Conservation (phyloP, 2,888 invertebrate genomes). For the Lacanobia wlatinum region DNA sequence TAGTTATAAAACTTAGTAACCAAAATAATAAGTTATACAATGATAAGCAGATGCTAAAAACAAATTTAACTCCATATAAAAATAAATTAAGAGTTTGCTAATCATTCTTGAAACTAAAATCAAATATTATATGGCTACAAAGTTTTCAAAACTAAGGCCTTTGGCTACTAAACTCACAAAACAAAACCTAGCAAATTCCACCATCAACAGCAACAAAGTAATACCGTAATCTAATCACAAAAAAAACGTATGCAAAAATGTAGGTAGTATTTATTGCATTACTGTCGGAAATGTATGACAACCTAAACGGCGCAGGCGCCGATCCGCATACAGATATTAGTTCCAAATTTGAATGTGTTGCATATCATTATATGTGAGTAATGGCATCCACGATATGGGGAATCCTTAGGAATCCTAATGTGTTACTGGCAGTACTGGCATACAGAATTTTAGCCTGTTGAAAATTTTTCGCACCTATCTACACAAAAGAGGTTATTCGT, state of each 20-base stretch:
- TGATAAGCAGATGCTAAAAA: too few species aligned
- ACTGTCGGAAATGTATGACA: constrained; percentile 58
- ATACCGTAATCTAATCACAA: constrained; percentile 6
- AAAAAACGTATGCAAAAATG: constrained; percentile 42
- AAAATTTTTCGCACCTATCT: constrained; percentile 21
- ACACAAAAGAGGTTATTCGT: constrained; percentile 14
- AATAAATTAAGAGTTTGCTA: too few species aligned
- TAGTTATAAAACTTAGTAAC: too few species aligned
- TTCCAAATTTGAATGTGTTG: constrained; percentile 48
- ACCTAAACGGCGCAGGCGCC: constrained; percentile 27
- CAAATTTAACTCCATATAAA: too few species aligned
- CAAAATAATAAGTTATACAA: too few species aligned
- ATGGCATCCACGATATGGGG: constrained; percentile 29
- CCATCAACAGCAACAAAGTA: not conserved
- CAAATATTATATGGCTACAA: too few species aligned
- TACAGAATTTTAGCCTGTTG: not conserved
- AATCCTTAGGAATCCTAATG: constrained; percentile 55
- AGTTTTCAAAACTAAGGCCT: not conserved
- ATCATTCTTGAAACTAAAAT: too few species aligned
- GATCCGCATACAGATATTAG: constrained; percentile 45
- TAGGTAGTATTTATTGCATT: constrained; percentile 43
- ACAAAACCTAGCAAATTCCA: not conserved
- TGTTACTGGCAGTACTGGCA: constrained; percentile 32
- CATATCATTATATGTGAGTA: constrained; percentile 33
- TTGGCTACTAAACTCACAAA: not conserved